Base-by-base conservation (phyloP, 1,140 invertebrate species). In the Eciton burchellii region DNA sequence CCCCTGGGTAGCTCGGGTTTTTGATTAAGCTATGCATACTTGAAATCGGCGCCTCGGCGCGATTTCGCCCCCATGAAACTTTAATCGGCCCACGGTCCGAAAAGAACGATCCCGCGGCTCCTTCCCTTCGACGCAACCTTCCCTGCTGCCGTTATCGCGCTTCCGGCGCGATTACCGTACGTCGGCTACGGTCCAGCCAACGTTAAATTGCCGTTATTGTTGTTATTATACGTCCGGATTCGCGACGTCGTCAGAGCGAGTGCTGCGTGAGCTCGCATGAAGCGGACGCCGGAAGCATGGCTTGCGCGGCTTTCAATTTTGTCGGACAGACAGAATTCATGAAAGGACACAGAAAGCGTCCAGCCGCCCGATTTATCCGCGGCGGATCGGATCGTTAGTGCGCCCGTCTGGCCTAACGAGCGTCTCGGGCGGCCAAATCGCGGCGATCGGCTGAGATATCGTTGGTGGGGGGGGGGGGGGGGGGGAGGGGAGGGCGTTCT, bases 21-120 rank as follows among this genome's bases (percentile, higher is more conserved):
- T 87, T 88, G 88, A 90, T 90, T 88, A 88, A 88, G 74, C 86
- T 90, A 89, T 90, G 88, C 84, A 90, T 90, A 85, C 88, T 89
- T 90, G 86, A 86, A 89, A 89, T 88, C 83, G 35, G 35, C 2
- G 77, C 65, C 62, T 65, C 84, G 70, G 35, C 66, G 47, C 83
- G 73, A 87, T 83, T 85, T 81, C 72, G 57, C 60, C 41, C 19
- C 5, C 83, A 82, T 84, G 79, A 87, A 88, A 87, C 47, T 88
- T 88, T 88, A 72, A 88, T 62, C 68, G 63, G 45, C 21, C 66
- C 26, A 62, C 81, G 76, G 65, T 52, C 84, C 56, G 26, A n/a
- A 83, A 85, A 71, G 81, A 68, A 86, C 77, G 35, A 2, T 35
- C 35, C 73, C 72, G 70, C 41, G 43, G 45, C 47, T 26, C 60